These are phyloP conservation scores for Atrichornis clamosus DNA, from an alignment of 2,113 vertebrate species.

Conservation along the genomic window DNA sequence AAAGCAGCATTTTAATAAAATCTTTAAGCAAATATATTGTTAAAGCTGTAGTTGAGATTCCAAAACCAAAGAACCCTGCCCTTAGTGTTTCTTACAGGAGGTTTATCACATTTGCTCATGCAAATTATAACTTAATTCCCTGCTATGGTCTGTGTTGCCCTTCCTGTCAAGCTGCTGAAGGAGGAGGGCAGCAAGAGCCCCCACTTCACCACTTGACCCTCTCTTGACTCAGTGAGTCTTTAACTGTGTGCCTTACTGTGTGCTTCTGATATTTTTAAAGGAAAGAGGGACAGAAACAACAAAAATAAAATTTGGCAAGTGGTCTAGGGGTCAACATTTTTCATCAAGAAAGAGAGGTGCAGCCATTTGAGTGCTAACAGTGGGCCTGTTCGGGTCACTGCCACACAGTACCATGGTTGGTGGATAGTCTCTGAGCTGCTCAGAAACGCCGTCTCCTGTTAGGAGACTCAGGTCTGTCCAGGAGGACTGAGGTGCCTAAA, in stretches of 20 bases:
- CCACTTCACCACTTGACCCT: not conserved
- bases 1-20: not conserved
- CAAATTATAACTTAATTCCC: not conserved
- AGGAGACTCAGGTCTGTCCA: not conserved
- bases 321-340: not conserved
- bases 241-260: not conserved
- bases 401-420: accelerated
- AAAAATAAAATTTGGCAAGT: not conserved
- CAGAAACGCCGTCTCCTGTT: not conserved
- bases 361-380: not conserved
- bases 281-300: not conserved
- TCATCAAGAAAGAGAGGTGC: not conserved
- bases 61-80: not conserved
- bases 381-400: not conserved
- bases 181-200: not conserved
- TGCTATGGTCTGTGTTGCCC: not conserved
- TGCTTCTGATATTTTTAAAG: not conserved
- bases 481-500: not conserved
- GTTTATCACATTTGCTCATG: not conserved
- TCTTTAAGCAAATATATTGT: not conserved
- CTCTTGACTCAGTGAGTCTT: not conserved
- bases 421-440: not conserved
- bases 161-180: not conserved
- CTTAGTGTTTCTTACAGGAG: not conserved
- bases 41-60: not conserved